A percentile compares a stretch with the other conserved stretches of the same genome.
These are phyloP conservation scores for Cepaea hortensis DNA, from an alignment of 2,888 invertebrate genomes.

Conservation along the genomic window DNA sequence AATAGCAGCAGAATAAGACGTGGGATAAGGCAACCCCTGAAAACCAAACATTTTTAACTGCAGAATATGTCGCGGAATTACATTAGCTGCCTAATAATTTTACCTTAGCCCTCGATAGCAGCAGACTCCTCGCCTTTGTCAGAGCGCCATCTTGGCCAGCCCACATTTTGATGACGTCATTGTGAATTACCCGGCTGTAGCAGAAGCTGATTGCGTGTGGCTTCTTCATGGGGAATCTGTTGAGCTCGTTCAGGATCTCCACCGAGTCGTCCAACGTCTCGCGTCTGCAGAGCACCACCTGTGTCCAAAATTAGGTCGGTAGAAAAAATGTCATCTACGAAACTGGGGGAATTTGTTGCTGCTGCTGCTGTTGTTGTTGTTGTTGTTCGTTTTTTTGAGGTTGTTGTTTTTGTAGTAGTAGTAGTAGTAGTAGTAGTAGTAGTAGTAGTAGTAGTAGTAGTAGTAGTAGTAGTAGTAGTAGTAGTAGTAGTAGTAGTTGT, in stretches of 20 bases:
- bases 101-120: constrained; percentile 22
- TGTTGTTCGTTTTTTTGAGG: too few species aligned
- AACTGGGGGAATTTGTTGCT: too few species aligned
- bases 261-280: not conserved
- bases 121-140: not conserved
- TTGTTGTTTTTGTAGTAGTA: too few species aligned
- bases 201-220: constrained; percentile 39
- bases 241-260: constrained; percentile 20
- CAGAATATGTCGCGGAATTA: too few species aligned
- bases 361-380: too few species aligned
- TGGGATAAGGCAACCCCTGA: too few species aligned
- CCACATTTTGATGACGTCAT: constrained; percentile 36
- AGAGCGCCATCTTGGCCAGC: constrained; percentile 15
- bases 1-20: too few species aligned
- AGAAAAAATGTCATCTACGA: not conserved
- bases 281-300: constrained; percentile 1
- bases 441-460: too few species aligned
- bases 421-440: too few species aligned
- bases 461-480: too few species aligned
- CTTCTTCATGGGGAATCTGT: constrained; percentile 29
- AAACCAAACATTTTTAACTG: too few species aligned
- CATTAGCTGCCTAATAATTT: not conserved
- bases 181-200: constrained; percentile 36
- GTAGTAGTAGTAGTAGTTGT: too few species aligned
- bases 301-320: not conserved